Conservation (phyloP, 2,113 vertebrate genomes). For the Phainopepla nitens region DNA sequence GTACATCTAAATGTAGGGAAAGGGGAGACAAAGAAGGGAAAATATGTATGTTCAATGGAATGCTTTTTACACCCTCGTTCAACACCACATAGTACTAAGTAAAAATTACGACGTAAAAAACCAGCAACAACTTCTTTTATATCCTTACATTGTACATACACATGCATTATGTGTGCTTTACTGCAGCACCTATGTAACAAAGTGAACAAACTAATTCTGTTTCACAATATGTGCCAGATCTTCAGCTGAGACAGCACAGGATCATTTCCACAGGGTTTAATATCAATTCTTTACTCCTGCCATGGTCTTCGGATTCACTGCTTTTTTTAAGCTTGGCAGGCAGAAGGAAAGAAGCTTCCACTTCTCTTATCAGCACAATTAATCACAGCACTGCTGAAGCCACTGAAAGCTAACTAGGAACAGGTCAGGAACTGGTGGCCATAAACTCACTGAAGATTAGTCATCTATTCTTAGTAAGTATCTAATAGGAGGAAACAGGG, state of each 20-base stretch:
- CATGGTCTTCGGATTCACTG: background rate
- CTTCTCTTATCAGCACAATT: conserved; percentile 20
- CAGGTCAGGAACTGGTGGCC: background rate
- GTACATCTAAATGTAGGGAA: background rate
- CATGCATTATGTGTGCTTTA: background rate
- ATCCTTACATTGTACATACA: background rate
- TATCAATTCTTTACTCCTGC: background rate
- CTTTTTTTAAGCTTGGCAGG: background rate
- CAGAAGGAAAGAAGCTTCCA: conserved; percentile 1
- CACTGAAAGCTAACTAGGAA: background rate
- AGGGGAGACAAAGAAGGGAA: background rate
- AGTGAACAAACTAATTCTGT: background rate
- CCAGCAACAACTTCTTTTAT: background rate
- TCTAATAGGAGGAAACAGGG: background rate
- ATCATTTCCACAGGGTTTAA: background rate
- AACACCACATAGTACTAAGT: background rate
- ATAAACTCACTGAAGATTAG: background rate
- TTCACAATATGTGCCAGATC: background rate
- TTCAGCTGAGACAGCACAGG: background rate
- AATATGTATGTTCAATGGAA: background rate
- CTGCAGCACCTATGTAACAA: background rate
- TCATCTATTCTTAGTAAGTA: background rate
- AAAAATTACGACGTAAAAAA: background rate
- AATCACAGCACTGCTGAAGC: background rate
- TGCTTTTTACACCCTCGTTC: background rate